Evolutionary conservation across 2,113 vertebrate species (phyloP), one percentile per base, ranked within the genome.

Genomic region (Silurus meridionalis): DNA sequence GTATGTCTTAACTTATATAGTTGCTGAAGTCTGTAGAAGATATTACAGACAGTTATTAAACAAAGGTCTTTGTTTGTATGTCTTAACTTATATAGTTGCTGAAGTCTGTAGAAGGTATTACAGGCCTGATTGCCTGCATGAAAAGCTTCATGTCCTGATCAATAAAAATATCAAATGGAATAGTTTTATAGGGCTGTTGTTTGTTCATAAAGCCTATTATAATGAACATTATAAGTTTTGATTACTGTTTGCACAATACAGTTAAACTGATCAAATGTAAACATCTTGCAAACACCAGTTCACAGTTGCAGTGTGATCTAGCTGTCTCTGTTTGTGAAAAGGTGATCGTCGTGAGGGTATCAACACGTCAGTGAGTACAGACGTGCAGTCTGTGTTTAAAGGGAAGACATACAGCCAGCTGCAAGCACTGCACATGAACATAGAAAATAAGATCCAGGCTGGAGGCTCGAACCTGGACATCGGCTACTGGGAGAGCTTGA

Each of bases 321-420:
- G 5, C 4, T 7, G 53, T 78, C 9, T 88, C 19, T 75, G 48
- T 23, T 28, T 58, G 8, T 67, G 0, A 15, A 0, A 91, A 99
- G 98, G 97, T 0, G 98, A 99, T 87, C 97, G 97, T 1, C 97
- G 98, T 0, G 98, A 99, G 5, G 98, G 98, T 0, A 98, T 99
- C 87, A 99, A 99, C 0, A 96, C 97, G 5, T 99, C 98, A 0
- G 98, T 99, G 86, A 98, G 95, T 93, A 97, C 94, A 0, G 98
- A 99, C 0, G 97, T 99, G 21, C 97, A 99, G 93, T 94, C 92
- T 0, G 97, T 99, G 80, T 99, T 99, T 92, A 99, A 99, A 92
- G 98, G 98, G 4, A 99, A 99, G 94, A 99, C 98, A 0, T 99
- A 98, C 95, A 97, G 95, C 92, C 98, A 99, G 94, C 93, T 99